Evolutionary conservation across 2,888 invertebrate species (phyloP).

Genomic region (Callosobruchus maculatus): DNA sequence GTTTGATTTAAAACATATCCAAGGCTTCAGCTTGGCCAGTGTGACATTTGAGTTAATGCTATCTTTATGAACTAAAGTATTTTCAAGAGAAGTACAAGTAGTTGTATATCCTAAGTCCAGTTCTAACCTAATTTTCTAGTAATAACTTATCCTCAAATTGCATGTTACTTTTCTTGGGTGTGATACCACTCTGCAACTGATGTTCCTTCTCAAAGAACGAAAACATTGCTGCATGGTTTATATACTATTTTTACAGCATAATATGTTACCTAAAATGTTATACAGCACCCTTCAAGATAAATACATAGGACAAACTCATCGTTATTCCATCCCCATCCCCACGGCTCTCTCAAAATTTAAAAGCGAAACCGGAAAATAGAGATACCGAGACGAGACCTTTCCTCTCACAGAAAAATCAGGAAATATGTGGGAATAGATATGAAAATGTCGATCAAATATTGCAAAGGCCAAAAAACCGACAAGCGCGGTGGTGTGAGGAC

Average conservation of each 20-base stretch:
- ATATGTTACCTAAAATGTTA: not conserved
- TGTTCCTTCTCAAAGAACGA: no score
- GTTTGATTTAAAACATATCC: no score
- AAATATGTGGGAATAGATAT: constrained; percentile 24
- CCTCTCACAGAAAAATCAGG: constrained; percentile 4
- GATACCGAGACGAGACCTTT: not conserved
- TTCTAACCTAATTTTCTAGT: no score
- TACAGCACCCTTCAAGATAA: not conserved
- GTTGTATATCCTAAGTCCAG: no score
- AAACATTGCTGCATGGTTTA: not conserved
- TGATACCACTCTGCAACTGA: no score
- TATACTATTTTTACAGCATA: not conserved
- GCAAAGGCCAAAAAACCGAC: constrained; percentile 27
- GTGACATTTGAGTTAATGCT: no score
- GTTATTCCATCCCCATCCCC: not conserved
- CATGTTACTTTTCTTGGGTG: no score
- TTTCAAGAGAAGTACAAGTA: no score
- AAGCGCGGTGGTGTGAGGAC: constrained; percentile 39
- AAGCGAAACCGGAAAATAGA: not conserved
- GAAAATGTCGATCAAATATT: constrained; percentile 31
- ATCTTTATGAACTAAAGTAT: no score
- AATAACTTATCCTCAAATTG: no score
- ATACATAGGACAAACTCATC: not conserved
- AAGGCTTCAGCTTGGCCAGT: no score
- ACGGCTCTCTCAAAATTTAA: not conserved